Conservation (phyloP, 2,888 invertebrate species). For the Adelphocoris suturalis region DNA sequence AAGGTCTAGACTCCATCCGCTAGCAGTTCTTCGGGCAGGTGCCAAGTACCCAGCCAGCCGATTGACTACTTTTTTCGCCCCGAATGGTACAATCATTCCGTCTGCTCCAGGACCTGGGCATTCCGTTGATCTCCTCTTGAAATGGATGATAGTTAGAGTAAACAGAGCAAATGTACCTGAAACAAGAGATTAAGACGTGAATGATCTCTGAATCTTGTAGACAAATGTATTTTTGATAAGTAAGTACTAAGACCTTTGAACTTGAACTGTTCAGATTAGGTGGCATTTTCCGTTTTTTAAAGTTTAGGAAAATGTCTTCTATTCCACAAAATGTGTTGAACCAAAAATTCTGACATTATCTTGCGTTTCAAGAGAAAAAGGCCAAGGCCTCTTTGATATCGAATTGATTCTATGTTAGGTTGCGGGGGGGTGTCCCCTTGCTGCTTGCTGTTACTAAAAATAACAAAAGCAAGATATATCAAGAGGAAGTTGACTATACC, state of each 20-base stretch:
- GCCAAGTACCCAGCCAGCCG: conserved; percentile 76
- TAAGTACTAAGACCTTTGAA: background rate
- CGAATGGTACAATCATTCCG: conserved; percentile 79
- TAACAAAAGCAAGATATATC: background rate
- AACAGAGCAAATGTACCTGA: conserved; percentile 93
- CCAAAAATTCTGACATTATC: too few relatives aligned
- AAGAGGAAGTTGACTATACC: too few relatives aligned
- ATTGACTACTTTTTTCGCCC: conserved; percentile 76
- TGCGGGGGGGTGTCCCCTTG: too few relatives aligned
- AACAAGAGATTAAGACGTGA: background rate
- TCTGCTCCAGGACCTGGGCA: conserved; percentile 76
- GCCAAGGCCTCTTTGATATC: too few relatives aligned
- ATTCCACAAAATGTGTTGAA: too few relatives aligned
- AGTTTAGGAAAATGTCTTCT: too few relatives aligned
- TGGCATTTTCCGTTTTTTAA: too few relatives aligned
- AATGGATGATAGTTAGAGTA: conserved; percentile 94
- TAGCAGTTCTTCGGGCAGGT: conserved; percentile 85
- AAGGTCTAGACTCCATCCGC: conserved; percentile 90
- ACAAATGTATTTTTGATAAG: background rate
- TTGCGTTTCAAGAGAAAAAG: too few relatives aligned
- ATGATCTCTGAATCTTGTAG: background rate
- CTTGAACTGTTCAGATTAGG: too few relatives aligned
- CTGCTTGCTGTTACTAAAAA: background rate
- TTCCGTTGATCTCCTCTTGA: conserved; percentile 82
- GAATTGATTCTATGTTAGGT: too few relatives aligned